Conservation (phyloP, 2,113 vertebrate species). For the Motacilla tschutschensis region DNA sequence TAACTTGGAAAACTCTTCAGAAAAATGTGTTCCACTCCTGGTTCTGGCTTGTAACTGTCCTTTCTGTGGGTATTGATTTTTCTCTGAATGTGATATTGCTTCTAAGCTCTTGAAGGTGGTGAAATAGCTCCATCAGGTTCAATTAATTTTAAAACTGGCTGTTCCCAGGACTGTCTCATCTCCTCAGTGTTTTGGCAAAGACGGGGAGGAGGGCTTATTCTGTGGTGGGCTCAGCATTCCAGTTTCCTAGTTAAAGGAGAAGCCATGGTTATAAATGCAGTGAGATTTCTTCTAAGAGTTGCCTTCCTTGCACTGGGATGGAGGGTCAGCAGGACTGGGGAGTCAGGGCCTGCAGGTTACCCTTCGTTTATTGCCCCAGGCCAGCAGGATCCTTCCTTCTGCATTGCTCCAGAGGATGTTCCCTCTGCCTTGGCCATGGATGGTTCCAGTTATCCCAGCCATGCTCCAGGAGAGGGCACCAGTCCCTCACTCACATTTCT, state of each 20-base stretch:
- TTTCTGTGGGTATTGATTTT: neutral
- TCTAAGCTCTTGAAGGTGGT: neutral
- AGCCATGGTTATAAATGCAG: neutral
- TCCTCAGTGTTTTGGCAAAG: neutral
- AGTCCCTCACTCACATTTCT: neutral
- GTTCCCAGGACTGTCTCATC: neutral
- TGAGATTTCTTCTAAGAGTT: neutral
- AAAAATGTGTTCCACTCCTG: neutral
- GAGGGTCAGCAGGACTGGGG: neutral
- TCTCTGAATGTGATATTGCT: neutral
- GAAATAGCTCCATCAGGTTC: neutral
- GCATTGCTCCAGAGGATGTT: neutral
- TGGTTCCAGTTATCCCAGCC: neutral
- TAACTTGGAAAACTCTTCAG: neutral
- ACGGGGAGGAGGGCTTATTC: neutral
- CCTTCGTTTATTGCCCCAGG: neutral
- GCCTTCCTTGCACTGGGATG: neutral
- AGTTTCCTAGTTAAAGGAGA: neutral
- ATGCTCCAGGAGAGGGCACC: slow-evolving; percentile 27
- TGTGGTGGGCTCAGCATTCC: neutral
- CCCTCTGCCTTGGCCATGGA: neutral
- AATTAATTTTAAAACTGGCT: neutral
- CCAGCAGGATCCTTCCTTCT: neutral
- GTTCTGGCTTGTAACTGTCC: neutral
- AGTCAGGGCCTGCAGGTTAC: neutral